Base-by-base conservation (phyloP, 2,888 invertebrate genomes). In the Polydrusus cervinus region DNA sequence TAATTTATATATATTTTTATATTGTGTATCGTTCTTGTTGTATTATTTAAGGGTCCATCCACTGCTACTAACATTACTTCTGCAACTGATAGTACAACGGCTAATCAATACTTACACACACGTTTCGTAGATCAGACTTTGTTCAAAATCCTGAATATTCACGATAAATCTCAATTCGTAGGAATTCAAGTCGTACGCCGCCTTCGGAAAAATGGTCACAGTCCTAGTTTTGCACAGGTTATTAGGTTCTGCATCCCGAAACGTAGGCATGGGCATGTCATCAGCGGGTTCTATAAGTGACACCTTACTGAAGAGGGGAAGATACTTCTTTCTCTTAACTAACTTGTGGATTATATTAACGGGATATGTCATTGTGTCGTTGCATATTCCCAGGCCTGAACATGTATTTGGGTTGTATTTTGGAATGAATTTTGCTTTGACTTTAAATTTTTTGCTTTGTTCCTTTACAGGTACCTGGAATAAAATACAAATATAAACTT, bases 71-170 rank as follows among this genome's bases (percentile, higher is more conserved):
- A n/a, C 40, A 11, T 25, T 5, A 25, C 5, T 25, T 25, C 25
- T 5, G 25, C 25, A 25, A 1, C 25, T 5, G 5, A 5, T 25
- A 25, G n/a, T 25, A 25, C 25, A 25, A 25, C 25, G 3, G 1
- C 25, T 5, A 25, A 5, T 3, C 1, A 25, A 61, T 67, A 76
- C 78, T 76, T 78, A 78, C 78, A 86, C 79, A 89, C 95, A 95
- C 77, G 90, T 89, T 85, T 95, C 94, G 1, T 93, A 90, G 60
- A 91, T 89, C 60, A 94, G 90, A 34, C 92, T 92, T 85, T 95
- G 95, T 34, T 90, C 88, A 71, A 91, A 92, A 0, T 89, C 86
- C 0, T 90, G 89, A 9, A 90, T 89, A 83, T 95, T 93, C 0
- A 94, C 87, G 13, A 95, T 90, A 47, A 89, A 88, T 79, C 90